phyloP scores from a whole-genome alignment of 2,797 vertebrate species.

The Lagodon rhomboides region DNA sequence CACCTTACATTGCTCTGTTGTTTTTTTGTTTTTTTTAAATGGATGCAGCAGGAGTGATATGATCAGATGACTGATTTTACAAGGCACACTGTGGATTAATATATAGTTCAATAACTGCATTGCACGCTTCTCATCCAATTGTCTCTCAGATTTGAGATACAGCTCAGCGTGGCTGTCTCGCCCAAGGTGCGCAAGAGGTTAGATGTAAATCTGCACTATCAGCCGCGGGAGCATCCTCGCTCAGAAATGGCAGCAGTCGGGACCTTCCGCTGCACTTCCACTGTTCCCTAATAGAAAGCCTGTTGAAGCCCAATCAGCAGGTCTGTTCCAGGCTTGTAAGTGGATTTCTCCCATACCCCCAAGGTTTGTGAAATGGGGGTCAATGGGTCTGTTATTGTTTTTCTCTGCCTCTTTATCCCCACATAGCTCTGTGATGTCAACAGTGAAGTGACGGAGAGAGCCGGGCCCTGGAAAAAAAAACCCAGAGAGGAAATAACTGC shows the following conservation, averaged over 20 bases:
- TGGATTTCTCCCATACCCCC: slow-evolving; percentile 76
- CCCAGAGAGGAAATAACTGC: slow-evolving; percentile 78
- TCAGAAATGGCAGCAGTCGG: slow-evolving; percentile 63
- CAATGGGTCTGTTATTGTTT: slow-evolving; percentile 85
- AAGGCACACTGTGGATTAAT: slow-evolving; percentile 44
- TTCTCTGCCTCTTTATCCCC: slow-evolving; percentile 81
- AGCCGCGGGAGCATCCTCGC: slow-evolving; percentile 38
- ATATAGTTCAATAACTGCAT: slow-evolving; percentile 51
- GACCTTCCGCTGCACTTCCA: slow-evolving; percentile 60
- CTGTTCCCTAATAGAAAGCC: slow-evolving; percentile 68
- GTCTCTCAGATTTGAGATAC: slow-evolving; percentile 48
- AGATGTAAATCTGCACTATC: slow-evolving; percentile 68
- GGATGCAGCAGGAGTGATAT: slow-evolving; percentile 42
- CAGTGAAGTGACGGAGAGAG: slow-evolving; percentile 77
- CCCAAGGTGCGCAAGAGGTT: slow-evolving; percentile 35
- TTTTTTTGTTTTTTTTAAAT: slow-evolving; percentile 14
- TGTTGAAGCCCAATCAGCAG: slow-evolving; percentile 75
- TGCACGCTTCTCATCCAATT: slow-evolving; percentile 44
- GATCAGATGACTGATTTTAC: slow-evolving; percentile 55
- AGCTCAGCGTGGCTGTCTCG: slow-evolving; percentile 31
- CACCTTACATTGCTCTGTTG: slow-evolving; percentile 10
- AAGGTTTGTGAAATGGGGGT: slow-evolving; percentile 83
- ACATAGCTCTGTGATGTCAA: slow-evolving; percentile 77
- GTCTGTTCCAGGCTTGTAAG: slow-evolving; percentile 72
- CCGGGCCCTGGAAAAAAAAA: slow-evolving; percentile 39